Evolutionary conservation across 1,140 invertebrate species (phyloP), one percentile per base, ranked within the genome.

Genomic region (Zaprionus nigranus): DNA sequence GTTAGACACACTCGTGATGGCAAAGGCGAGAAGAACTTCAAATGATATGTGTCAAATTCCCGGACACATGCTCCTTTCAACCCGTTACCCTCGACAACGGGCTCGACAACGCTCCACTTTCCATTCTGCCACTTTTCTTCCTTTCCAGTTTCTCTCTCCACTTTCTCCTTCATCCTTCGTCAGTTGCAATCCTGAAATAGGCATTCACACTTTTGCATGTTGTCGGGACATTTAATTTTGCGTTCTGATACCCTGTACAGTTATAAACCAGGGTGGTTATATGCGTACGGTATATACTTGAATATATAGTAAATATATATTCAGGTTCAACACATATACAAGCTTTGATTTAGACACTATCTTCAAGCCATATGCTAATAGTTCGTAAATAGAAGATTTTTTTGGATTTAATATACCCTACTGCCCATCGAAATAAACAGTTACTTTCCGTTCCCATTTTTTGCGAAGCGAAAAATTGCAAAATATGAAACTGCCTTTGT

Each of bases 21-120:
- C n/a, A 49, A 61, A 65, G 51, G 65, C 34, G 62, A 54, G 51
- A 77, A 79, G 66, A 67, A 75, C 76, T 79, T 79, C 78, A 82
- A 79, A 82, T 87, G 83, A 87, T 79, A 86, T 87, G 83, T 86
- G 82, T 87, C 82, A 87, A 87, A 79, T 59, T 59, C 79, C 69
- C 28, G 11, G 71, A 79, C 79, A 82, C 64, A 85, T 79, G 71
- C 75, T 57, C 54, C 71, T 58, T 43, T 61, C 36, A 34, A 70
- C 57, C 40, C 43, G 62, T 62, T 66, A 40, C 38, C 43, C 43
- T 17, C 36, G 49, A 51, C 69, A 59, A 61, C 60, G 38, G 49
- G 34, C 26, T 20, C 22, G 17, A 11, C 17, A 46, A n/a, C n/a
- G 6, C 30, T 34, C 30, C 30, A 7, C 40, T 7, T 17, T 17